These are phyloP conservation scores for Drosophila quinaria DNA, from an alignment of 2,888 invertebrate species.

Conservation along the genomic window DNA sequence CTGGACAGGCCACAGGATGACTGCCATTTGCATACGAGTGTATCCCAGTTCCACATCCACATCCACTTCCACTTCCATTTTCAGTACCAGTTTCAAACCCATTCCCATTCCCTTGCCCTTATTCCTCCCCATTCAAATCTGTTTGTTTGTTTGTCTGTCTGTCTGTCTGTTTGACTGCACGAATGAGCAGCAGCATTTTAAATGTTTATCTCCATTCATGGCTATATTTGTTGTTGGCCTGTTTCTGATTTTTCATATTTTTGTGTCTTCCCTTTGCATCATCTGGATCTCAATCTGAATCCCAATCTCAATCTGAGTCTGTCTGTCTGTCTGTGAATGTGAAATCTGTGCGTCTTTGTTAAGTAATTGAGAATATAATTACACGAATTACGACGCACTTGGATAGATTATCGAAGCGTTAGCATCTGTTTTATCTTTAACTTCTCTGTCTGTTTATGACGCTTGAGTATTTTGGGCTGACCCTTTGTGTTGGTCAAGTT, in stretches of 20 bases:
- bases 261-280: slow-evolving; percentile 33
- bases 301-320: slow-evolving; percentile 30
- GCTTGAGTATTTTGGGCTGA: slow-evolving; percentile 15
- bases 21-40: slow-evolving; percentile 77
- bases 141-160: slow-evolving; percentile 34
- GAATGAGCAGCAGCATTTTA: slow-evolving; percentile 74
- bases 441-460: slow-evolving; percentile 61
- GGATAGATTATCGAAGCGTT: slow-evolving; percentile 73
- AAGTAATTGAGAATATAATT: slow-evolving; percentile 85
- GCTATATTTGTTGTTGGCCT: slow-evolving; percentile 74
- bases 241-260: slow-evolving; percentile 59
- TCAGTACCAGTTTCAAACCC: not conserved
- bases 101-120: not conserved
- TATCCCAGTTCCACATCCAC: not conserved
- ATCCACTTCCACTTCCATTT: too few relatives aligned
- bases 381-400: slow-evolving; percentile 82
- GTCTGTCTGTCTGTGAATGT: slow-evolving; percentile 2
- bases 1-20: slow-evolving; percentile 65
- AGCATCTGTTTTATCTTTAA: slow-evolving; percentile 76
- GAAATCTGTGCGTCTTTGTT: slow-evolving; percentile 47
- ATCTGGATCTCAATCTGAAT: slow-evolving; percentile 23
- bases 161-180: slow-evolving; percentile 54
- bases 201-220: slow-evolving; percentile 77
- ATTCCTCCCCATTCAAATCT: slow-evolving; percentile 30
- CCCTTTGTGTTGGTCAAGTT: slow-evolving; percentile 59